These are phyloP conservation scores for Cryptotermes secundus DNA, from an alignment of 1,140 invertebrate genomes.

Conservation along the genomic window DNA sequence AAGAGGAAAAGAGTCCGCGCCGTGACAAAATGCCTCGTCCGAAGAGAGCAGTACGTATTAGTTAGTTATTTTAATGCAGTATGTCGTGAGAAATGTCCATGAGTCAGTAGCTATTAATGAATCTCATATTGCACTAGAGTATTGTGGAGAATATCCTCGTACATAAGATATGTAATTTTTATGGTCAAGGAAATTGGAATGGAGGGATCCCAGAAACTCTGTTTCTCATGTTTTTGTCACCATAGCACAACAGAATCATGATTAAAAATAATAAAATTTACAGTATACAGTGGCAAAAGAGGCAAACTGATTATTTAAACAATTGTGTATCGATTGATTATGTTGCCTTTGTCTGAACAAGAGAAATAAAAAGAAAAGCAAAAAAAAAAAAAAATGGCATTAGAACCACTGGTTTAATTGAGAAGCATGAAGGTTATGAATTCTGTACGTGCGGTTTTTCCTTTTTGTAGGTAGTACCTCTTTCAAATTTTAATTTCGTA, in stretches of 20 bases:
- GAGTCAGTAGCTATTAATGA: background rate
- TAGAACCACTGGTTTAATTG: no score
- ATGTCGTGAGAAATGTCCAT: background rate
- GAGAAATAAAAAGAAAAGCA: background rate
- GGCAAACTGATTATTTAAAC: background rate
- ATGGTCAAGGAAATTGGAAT: constrained; percentile 2
- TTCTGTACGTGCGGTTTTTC: background rate
- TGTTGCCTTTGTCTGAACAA: background rate
- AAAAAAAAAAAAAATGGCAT: no score
- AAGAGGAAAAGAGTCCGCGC: constrained; percentile 32
- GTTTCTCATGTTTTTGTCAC: background rate
- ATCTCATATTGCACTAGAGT: background rate
- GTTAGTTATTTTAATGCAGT: background rate
- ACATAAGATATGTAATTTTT: constrained; percentile 28
- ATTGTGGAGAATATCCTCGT: constrained; percentile 5
- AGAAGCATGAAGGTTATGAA: no score
- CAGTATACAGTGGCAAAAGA: background rate
- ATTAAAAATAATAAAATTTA: background rate
- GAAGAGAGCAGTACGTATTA: constrained; percentile 37
- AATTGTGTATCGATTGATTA: background rate
- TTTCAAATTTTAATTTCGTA: background rate
- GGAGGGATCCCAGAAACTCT: constrained; percentile 9
- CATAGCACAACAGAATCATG: background rate
- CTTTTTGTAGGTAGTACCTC: no score
- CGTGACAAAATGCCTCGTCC: constrained; percentile 40